Base-by-base conservation (phyloP, 2,113 vertebrate species). In the Zingel zingel region DNA sequence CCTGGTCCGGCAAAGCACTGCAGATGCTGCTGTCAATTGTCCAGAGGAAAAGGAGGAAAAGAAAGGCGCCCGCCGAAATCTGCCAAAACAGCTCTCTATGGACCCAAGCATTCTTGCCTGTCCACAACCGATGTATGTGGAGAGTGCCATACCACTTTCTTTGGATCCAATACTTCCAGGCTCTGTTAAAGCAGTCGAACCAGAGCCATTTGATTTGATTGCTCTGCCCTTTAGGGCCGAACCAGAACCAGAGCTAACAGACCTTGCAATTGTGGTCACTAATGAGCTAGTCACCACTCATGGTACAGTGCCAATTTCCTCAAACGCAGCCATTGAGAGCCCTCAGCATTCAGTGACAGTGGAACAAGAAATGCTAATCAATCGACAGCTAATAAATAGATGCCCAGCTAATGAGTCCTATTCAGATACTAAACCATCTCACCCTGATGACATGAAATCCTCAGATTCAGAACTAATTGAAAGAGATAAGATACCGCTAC, bases 11-110 rank as follows among this genome's bases (percentile, higher is more conserved):
- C 95, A 96, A 91, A 95, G 93, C 85, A 96, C 95, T 4, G 95
- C 94, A 3, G 95, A 96, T 50, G 95, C 95, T 36, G 94, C 95
- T 0, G 95, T 96, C 16, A 95, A 95, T 39, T 96, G 95, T 88
- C 95, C 94, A 50, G 94, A 94, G 15, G 91, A 94, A 47, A 91
- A 87, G 25, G 91, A 93, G 1, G 88, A 93, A 39, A 91, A 85
- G 68, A 93, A 91, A 78, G 77, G 74, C 1, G 27, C 73, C 21
- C 93, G 90, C 12, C 58, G 85, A 72, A 88, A 77, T 81, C 79
- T 94, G 23, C 93, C 93, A 19, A 94, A 94, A 75, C 94, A 94
- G 77, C 90, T 91, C 15, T 94, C 94, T 9, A 94, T 94, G 94
- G 94, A 94, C 81, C 94, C 94, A 39, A 93, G 92, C 58, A 94